These are phyloP conservation scores for Gryllus longicercus DNA, from an alignment of 2,888 invertebrate genomes.

Conservation along the genomic window DNA sequence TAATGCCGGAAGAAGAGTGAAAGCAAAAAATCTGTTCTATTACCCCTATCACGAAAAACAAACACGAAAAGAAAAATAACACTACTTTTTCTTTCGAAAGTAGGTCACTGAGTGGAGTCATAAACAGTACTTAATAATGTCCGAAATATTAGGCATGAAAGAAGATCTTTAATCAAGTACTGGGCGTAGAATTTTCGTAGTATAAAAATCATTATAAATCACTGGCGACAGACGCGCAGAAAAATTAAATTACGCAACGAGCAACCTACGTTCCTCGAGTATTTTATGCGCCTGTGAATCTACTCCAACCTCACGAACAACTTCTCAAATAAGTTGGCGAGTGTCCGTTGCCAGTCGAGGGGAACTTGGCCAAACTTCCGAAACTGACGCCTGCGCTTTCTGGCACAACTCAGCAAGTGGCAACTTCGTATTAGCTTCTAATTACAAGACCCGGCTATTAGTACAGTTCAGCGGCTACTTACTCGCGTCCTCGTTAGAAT, in stretches of 20 bases:
- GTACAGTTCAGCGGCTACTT: slow-evolving; percentile 17
- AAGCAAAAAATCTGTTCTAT: no score
- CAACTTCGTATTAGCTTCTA: slow-evolving; percentile 17
- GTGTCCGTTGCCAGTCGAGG: slow-evolving; percentile 2
- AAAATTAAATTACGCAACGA: neutral
- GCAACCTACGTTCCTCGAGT: neutral
- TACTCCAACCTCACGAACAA: slow-evolving; percentile 1
- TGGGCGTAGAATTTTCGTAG: no score
- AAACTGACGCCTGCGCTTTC: neutral
- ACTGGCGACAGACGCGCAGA: neutral
- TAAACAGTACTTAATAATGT: no score
- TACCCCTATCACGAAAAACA: no score
- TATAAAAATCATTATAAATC: neutral
- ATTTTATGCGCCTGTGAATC: slow-evolving; percentile 4
- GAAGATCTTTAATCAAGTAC: no score
- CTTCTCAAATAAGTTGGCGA: neutral
- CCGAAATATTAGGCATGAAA: no score
- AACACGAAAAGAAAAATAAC: no score
- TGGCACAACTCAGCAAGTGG: slow-evolving; percentile 17
- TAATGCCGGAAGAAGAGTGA: no score
- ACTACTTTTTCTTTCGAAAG: no score
- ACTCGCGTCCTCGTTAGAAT: neutral
- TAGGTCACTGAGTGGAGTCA: no score
- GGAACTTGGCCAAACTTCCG: slow-evolving; percentile 1
- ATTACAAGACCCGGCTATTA: slow-evolving; percentile 4